A percentile compares a stretch with the other conserved stretches of the same genome.
Conservation (phyloP, 2,113 vertebrate species). For the Diadophis punctatus region DNA sequence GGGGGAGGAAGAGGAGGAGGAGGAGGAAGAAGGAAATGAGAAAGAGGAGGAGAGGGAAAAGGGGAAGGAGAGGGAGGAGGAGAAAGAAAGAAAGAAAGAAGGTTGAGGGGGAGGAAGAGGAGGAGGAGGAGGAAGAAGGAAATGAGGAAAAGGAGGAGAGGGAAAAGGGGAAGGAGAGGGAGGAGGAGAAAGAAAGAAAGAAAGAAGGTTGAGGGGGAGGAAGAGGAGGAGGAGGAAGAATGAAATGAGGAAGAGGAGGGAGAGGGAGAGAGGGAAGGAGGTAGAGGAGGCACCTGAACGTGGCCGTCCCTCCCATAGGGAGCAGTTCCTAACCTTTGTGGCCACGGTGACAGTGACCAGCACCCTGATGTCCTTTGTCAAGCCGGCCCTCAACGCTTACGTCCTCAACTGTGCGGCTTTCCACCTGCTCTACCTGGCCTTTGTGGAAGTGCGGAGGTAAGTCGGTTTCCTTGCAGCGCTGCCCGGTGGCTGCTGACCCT, state of each 20-base stretch:
- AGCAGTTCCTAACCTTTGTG: slow-evolving; percentile 71
- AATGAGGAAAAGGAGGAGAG: no score
- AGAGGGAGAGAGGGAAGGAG: background rate
- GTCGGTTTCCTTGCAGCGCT: background rate
- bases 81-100: no score
- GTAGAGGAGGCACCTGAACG: background rate
- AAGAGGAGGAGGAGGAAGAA: no score
- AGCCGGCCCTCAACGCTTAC: slow-evolving; percentile 84
- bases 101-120: no score
- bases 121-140: no score
- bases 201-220: no score
- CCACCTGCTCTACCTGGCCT: slow-evolving; percentile 79
- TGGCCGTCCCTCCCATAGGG: slow-evolving; percentile 61
- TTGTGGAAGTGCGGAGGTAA: slow-evolving; percentile 80
- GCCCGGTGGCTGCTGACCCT: background rate
- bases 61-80: no score
- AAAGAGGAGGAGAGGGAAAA: no score
- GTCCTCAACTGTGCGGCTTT: slow-evolving; percentile 82
- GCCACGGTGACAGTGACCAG: slow-evolving; percentile 64
- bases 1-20: no score
- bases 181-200: no score
- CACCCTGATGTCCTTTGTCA: slow-evolving; percentile 81
- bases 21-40: no score
- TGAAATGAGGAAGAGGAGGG: no score
- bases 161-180: accelerated